Evolutionary conservation across 2,888 invertebrate species (phyloP).

Genomic region (Microplitis manilae): DNA sequence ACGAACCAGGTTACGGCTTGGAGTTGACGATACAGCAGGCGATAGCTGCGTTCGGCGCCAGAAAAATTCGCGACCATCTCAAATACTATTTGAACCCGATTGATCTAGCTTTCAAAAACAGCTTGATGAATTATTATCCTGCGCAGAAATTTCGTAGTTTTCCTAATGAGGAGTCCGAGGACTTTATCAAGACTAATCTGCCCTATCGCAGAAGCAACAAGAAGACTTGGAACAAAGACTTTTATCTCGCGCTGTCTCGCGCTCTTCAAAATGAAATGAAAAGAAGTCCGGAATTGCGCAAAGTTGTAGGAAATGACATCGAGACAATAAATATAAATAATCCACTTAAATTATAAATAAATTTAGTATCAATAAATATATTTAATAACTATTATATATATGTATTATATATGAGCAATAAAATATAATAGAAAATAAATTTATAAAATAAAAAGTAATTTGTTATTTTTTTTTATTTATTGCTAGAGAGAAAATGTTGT

Average conservation of each 20-base stretch:
- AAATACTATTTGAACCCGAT: too few species aligned
- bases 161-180: neutral
- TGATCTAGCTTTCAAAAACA: too few species aligned
- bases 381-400: too few species aligned
- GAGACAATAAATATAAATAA: conserved; percentile 6
- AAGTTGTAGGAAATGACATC: conserved; percentile 41
- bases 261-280: conserved; percentile 37
- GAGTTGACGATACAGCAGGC: neutral
- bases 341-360: too few species aligned
- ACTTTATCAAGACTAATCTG: neutral
- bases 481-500: neutral
- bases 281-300: conserved; percentile 32
- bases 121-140: neutral
- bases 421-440: too few species aligned
- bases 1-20: neutral
- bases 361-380: too few species aligned
- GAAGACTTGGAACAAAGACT: conserved; percentile 32
- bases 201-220: conserved; percentile 13
- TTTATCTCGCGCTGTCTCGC: conserved; percentile 46
- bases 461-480: too few species aligned
- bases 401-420: too few species aligned
- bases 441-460: too few species aligned
- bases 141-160: neutral
- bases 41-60: neutral
- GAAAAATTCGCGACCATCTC: neutral